phyloP scores from a whole-genome alignment of 2,888 invertebrate genomes.

The Anodontia alba region DNA sequence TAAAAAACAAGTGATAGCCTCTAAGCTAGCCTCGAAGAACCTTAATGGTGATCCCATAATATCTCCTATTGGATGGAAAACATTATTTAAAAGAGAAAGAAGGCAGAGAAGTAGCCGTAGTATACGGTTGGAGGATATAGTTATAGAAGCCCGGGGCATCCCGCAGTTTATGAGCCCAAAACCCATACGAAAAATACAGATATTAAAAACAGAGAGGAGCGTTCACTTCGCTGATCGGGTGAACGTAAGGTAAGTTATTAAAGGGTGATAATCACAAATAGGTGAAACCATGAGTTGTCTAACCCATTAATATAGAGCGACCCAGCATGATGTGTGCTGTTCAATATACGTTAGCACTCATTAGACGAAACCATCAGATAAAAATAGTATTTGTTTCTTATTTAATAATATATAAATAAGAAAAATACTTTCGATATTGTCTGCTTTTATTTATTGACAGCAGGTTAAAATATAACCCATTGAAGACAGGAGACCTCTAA shows the following conservation, averaged over 20 bases:
- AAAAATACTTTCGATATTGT: too few species aligned
- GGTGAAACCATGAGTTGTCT: too few species aligned
- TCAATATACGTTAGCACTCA: too few species aligned
- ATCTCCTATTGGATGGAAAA: slow-evolving; percentile 46
- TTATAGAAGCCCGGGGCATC: slow-evolving; percentile 1
- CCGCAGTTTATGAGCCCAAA: background rate
- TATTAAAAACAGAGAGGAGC: slow-evolving; percentile 16
- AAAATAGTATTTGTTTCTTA: too few species aligned
- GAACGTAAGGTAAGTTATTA: slow-evolving; percentile 29
- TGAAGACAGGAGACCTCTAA: too few species aligned
- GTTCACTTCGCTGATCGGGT: slow-evolving; percentile 44
- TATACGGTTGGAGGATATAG: background rate
- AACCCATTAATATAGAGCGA: too few species aligned
- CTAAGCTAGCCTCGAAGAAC: slow-evolving; percentile 58
- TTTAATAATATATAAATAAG: too few species aligned
- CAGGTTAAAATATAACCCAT: too few species aligned
- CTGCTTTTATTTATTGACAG: too few species aligned
- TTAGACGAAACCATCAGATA: too few species aligned
- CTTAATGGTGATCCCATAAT: slow-evolving; percentile 47
- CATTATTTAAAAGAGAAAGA: slow-evolving; percentile 15
- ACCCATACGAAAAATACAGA: background rate
- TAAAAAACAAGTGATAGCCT: slow-evolving; percentile 24
- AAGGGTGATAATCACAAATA: too few species aligned
- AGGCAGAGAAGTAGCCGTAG: slow-evolving; percentile 4
- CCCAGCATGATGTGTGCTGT: too few species aligned